These are phyloP conservation scores for Diarsia brunnea DNA, from an alignment of 2,888 invertebrate species.

Conservation along the genomic window DNA sequence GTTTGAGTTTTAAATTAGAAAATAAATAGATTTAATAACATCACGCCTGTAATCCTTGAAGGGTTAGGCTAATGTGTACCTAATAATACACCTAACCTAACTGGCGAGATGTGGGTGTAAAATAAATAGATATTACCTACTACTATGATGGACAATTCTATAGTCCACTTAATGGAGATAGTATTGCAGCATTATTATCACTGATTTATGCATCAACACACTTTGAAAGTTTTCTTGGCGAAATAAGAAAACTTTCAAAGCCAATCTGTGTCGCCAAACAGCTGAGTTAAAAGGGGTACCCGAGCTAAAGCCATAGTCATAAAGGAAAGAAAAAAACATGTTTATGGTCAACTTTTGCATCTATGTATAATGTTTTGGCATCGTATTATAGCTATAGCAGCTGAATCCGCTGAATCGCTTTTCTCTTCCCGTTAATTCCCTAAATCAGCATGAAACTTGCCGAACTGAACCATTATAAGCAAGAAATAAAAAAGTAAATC, in stretches of 20 bases:
- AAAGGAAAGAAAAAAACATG: too few relatives aligned
- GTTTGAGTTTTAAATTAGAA: neutral
- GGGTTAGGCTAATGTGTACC: too few relatives aligned
- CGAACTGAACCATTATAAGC: conserved; percentile 24
- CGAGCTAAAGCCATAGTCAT: neutral
- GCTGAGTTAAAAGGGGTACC: neutral
- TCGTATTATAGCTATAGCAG: neutral
- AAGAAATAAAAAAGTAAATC: conserved; percentile 37
- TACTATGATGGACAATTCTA: neutral
- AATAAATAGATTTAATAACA: neutral
- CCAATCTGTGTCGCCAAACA: neutral
- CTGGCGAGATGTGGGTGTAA: neutral
- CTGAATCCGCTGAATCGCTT: conserved; percentile 2
- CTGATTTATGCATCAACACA: neutral
- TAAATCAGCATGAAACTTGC: conserved; percentile 51
- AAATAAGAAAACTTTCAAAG: too few relatives aligned
- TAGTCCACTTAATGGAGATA: neutral
- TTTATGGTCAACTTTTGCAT: neutral
- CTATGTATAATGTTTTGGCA: neutral
- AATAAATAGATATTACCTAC: neutral
- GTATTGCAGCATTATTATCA: neutral
- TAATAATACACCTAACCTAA: too few relatives aligned
- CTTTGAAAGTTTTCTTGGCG: neutral
- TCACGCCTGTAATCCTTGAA: too few relatives aligned
- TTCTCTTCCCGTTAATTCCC: neutral